Conservation (phyloP, 92 coral and sea anemone genomes). For the Metridium senile region DNA sequence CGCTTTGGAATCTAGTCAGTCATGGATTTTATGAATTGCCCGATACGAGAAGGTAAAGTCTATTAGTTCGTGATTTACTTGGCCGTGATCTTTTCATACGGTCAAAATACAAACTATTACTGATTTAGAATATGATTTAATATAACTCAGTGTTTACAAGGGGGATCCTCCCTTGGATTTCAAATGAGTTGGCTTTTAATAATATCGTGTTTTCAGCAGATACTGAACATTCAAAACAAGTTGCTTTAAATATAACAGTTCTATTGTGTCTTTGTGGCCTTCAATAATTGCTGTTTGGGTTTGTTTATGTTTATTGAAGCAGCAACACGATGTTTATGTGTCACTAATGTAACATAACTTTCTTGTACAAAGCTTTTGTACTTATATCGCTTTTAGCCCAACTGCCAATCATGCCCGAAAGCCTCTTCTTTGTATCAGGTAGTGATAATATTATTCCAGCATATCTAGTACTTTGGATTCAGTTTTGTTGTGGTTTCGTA, state of each 20-base stretch:
- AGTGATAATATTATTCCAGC: neutral
- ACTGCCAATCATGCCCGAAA: neutral
- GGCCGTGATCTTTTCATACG: neutral
- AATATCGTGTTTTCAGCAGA: neutral
- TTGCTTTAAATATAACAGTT: too few species aligned
- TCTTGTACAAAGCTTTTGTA: neutral
- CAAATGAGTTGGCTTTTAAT: neutral
- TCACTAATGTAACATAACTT: neutral
- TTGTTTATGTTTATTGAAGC: constrained; percentile 6
- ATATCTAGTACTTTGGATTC: neutral
- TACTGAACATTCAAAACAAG: neutral
- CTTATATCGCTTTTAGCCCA: neutral
- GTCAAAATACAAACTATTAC: neutral
- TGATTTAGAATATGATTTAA: too few species aligned
- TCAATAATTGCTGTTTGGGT: too few species aligned
- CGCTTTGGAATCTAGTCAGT: neutral
- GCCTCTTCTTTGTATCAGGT: neutral
- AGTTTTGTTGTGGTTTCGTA: neutral
- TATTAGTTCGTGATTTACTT: neutral
- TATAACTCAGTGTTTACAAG: too few species aligned
- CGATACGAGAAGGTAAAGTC: constrained; percentile 23
- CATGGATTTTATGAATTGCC: constrained; percentile 30
- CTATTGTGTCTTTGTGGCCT: too few species aligned
- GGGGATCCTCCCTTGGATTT: neutral
- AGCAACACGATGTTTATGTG: neutral